phyloP scores from a whole-genome alignment of 2,888 invertebrate species.

The Tetragnatha montana region DNA sequence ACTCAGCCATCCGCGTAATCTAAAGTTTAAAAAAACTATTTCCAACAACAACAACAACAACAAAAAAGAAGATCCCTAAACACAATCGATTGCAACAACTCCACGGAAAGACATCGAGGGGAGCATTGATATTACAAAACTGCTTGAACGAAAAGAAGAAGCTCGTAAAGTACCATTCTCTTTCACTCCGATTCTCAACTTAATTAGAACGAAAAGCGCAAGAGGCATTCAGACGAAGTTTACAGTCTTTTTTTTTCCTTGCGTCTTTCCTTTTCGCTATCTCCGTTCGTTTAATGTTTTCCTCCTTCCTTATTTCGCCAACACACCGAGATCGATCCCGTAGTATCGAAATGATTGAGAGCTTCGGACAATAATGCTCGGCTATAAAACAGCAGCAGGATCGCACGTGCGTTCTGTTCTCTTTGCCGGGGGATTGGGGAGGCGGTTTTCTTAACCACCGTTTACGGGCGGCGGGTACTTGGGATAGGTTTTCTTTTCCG shows the following conservation, averaged over 20 bases:
- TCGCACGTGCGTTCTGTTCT: background rate
- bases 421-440: background rate
- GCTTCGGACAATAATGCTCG: conserved; percentile 3
- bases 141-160: no score
- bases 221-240: conserved; percentile 6
- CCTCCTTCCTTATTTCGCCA: background rate
- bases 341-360: background rate
- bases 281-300: background rate
- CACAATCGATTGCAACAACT: no score
- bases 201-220: conserved; percentile 18
- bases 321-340: background rate
- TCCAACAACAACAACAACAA: no score
- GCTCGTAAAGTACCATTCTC: conserved; percentile 8
- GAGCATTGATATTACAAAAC: background rate
- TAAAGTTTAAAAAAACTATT: conserved; percentile 6
- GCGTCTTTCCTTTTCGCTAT: background rate
- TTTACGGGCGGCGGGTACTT: background rate
- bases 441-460: background rate
- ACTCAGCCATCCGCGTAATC: background rate
- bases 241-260: background rate
- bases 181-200: conserved; percentile 19
- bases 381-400: background rate
- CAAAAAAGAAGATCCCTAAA: background rate
- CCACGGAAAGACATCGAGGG: background rate
- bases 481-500: background rate